phyloP scores from a whole-genome alignment of 2,113 vertebrate genomes.

The Osmerus eperlanus region DNA sequence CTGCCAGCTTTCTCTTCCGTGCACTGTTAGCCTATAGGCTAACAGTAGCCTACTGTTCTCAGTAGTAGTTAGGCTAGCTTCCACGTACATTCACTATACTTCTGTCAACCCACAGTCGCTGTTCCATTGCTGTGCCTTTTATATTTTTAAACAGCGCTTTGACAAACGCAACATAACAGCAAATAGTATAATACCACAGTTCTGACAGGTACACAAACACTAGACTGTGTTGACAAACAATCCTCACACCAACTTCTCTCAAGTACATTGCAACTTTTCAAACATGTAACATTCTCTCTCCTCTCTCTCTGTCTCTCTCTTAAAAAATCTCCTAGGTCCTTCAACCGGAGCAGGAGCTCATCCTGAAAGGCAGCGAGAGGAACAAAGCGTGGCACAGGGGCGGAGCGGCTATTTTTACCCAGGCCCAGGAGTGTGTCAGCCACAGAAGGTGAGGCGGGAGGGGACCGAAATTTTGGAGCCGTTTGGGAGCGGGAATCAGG shows the following conservation, averaged over 20 bases:
- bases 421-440: slow-evolving; percentile 62
- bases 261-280: slow-evolving; percentile 16
- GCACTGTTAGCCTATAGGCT: not conserved
- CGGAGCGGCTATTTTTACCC: slow-evolving; percentile 68
- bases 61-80: not conserved
- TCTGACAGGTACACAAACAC: not conserved
- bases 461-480: slow-evolving; percentile 60
- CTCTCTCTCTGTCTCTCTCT: not conserved
- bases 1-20: not conserved
- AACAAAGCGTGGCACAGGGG: slow-evolving; percentile 46
- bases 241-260: not conserved
- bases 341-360: too few species aligned
- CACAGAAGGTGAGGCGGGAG: slow-evolving; percentile 60
- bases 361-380: slow-evolving; percentile 31
- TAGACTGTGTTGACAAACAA: not conserved
- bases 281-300: slow-evolving; percentile 21
- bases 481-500: slow-evolving; percentile 60
- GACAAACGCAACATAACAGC: too few species aligned
- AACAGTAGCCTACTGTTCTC: not conserved
- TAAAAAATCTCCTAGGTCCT: too few species aligned
- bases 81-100: not conserved
- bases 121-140: not conserved
- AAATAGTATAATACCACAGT: too few species aligned
- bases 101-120: too few species aligned
- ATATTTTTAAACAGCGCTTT: too few species aligned